Base-by-base conservation (phyloP, 2,113 vertebrate genomes). In the Marmota monax region DNA sequence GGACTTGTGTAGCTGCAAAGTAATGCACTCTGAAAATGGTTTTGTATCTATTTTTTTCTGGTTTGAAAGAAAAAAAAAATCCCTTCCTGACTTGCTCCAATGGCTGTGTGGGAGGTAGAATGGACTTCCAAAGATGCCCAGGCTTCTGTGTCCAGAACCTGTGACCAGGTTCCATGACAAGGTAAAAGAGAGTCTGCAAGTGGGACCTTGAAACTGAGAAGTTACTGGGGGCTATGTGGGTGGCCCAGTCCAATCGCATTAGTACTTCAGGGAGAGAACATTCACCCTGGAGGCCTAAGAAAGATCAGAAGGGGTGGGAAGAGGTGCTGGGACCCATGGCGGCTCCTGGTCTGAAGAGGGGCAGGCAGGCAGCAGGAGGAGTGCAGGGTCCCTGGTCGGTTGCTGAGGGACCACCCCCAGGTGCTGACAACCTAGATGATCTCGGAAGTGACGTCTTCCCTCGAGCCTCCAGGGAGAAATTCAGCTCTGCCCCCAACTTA, bases 331-430 rank as follows among this genome's bases (percentile, higher is more conserved):
- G 2, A 0, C 1, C 3, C n/a, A 20, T 18, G 18, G 2, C 3
- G 27, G 29, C 56, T 51, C 48, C 48, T 56, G 69, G 6, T 29
- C 27, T 88, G 48, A 23, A 23, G 84, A 32, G 3, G 14, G 14
- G 23, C 17, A 3, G 9, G n/a, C 2, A 7, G 3, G 3, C n/a
- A 0, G 5, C 4, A 14, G 0, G 20, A 88, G 27, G n/a, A 42
- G n/a, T 18, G 3, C 32, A 34, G 53, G 29, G 27, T 9, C 10
- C 9, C 2, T 17, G 12, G 29, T 37, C 7, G 14, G 11, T 27
- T 63, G 61, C 61, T 25, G 8, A 27, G 61, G 61, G 23, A 32
- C 29, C 1, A 39, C 4, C 42, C 0, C 2, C 2, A 2, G 37
- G 56, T 18, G 5, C 42, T 9, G 53, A 6, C 17, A 17, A 13